Evolutionary conservation across 2,888 invertebrate genomes (phyloP), one percentile per base, ranked within the genome.

Genomic region (Lithodes maja): DNA sequence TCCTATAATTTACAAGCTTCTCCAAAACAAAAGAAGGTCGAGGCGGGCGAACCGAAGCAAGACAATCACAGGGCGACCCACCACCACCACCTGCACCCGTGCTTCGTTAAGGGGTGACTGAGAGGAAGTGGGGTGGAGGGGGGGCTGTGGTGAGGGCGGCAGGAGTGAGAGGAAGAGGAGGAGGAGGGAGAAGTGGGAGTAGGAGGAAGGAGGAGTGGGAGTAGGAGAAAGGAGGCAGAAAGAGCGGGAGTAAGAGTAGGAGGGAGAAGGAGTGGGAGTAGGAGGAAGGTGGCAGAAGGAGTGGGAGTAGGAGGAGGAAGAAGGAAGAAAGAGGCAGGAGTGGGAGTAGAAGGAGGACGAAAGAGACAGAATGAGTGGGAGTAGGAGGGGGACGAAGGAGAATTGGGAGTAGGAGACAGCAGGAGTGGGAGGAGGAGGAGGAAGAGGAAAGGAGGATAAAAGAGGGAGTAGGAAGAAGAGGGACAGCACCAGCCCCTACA

Each of bases 371-470:
- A 12, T 61, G 61, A 61, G 61, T 9, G 61, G 61, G 12, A n/a
- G n/a, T 3, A n/a, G 17, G 71, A 71, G 71, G n/a, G n/a, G n/a
- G 71, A 52, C 9, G 52, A 52, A 52, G 78, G 33, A 17, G 55
- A 80, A 52, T 33, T 33, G 33, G 33, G 80, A 53, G 80, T n/a
- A 55, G 17, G 68, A 68, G 33, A 53, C 49, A 50, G 68, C 71
- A 81, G 81, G 50, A 50, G 49, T 49, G 68, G 68, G 81, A 81
- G 49, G 68, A 81, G 50, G 81, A 81, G 49, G 68, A 68, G 81
- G 49, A n/a, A 50, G 7, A 50, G 77, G n/a, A n/a, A 50, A 49
- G 15, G 77, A 77, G 50, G 77, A 49, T 33, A 77, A 50, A 50
- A 50, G 50, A 50, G 33, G 50, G 77, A 50, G 15, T 7, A 50